A percentile compares a stretch with the other conserved stretches of the same genome.
Conservation (phyloP, 2,888 invertebrate species). For the Drosophila niveifrons region DNA sequence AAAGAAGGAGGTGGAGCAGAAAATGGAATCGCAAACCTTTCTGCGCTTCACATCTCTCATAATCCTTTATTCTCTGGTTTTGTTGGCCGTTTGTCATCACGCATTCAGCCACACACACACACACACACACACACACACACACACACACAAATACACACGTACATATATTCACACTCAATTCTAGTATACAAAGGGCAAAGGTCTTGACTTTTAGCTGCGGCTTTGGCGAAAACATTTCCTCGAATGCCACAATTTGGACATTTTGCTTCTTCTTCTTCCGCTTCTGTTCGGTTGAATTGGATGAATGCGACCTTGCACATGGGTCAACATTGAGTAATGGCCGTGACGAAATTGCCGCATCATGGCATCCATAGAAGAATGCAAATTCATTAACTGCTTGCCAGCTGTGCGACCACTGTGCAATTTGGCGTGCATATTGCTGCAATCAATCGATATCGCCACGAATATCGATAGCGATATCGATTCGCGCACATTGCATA, state of each 20-base stretch:
- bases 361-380: not conserved
- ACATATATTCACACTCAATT: constrained; percentile 16
- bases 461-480: constrained; percentile 8
- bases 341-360: not conserved
- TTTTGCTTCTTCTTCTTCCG: not conserved
- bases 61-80: constrained; percentile 43
- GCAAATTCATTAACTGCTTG: not conserved
- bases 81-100: constrained; percentile 54
- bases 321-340: constrained; percentile 11
- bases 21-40: constrained; percentile 36
- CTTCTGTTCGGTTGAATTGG: constrained; percentile 4
- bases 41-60: constrained; percentile 27
- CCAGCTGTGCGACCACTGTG: not conserved
- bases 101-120: constrained; percentile 11
- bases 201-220: constrained; percentile 40
- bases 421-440: not conserved
- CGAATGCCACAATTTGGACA: constrained; percentile 29
- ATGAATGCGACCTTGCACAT: constrained; percentile 11
- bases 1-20: constrained; percentile 7
- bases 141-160: constrained; percentile 5
- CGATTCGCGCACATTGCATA: constrained; percentile 5
- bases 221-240: constrained; percentile 20
- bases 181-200: constrained; percentile 42
- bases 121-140: constrained; percentile 1
- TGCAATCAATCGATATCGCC: constrained; percentile 17